Evolutionary conservation across 1,140 invertebrate species (phyloP).

Genomic region (Brachionus asplanchnoidis): DNA sequence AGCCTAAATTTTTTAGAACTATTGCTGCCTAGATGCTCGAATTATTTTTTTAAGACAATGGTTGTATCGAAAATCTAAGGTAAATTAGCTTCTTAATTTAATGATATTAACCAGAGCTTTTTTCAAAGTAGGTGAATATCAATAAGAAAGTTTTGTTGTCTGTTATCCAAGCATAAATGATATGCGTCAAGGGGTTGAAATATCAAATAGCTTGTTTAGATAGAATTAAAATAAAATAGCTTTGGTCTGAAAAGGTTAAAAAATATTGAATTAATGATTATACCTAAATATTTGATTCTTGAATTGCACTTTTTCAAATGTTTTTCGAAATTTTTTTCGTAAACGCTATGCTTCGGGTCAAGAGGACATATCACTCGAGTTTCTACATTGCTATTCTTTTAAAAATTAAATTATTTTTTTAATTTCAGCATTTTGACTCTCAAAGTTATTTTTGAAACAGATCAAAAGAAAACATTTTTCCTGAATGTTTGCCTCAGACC

Average conservation of each 20-base stretch:
- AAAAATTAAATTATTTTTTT: neutral
- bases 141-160: neutral
- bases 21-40: neutral
- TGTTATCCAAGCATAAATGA: no score
- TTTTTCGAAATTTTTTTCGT: slow-evolving; percentile 39
- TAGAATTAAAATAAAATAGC: neutral
- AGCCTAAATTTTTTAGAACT: neutral
- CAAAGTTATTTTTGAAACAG: no score
- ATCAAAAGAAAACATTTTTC: no score
- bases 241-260: neutral
- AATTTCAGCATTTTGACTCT: no score
- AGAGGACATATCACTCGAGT: slow-evolving; percentile 27
- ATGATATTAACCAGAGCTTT: neutral
- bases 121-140: neutral
- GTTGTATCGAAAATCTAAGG: no score
- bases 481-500: no score
- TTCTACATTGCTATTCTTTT: neutral
- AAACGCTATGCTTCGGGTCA: slow-evolving; percentile 35
- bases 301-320: slow-evolving; percentile 41
- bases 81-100: no score
- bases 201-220: neutral
- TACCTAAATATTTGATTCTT: slow-evolving; percentile 37
- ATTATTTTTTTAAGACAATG: neutral
- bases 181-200: neutral
- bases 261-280: neutral